Evolutionary conservation across 2,113 vertebrate species (phyloP).

Genomic region (Elgaria multicarinata): DNA sequence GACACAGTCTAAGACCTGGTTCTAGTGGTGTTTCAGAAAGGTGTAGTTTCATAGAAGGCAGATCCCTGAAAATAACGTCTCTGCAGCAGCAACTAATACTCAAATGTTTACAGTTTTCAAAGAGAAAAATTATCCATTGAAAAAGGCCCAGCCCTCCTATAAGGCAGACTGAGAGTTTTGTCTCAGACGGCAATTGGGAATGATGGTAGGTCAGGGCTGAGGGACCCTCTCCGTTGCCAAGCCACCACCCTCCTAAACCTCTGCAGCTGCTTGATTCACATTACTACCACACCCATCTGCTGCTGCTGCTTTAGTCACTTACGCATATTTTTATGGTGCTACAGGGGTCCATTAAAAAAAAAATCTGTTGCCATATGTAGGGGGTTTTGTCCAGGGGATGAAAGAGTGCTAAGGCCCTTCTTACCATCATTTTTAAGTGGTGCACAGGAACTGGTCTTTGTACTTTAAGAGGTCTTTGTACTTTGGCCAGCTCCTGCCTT

Average conservation of each 20-base stretch:
- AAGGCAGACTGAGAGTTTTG: too few relatives aligned
- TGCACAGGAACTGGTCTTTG: not conserved
- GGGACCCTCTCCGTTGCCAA: too few relatives aligned
- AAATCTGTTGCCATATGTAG: not conserved
- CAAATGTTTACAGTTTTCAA: not conserved
- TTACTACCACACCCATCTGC: too few relatives aligned
- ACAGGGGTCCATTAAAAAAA: not conserved
- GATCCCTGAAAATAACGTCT: not conserved
- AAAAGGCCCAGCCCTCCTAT: too few relatives aligned
- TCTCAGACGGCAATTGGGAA: too few relatives aligned
- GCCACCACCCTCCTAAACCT: too few relatives aligned
- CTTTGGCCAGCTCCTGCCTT: not conserved
- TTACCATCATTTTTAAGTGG: not conserved
- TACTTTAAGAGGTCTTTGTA: not conserved
- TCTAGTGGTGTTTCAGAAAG: not conserved
- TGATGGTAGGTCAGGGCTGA: too few relatives aligned
- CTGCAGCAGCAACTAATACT: not conserved
- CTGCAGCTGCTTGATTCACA: too few relatives aligned
- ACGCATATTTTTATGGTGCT: not conserved
- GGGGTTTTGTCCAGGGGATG: not conserved
- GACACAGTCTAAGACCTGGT: conserved; percentile 11
- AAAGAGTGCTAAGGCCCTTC: not conserved
- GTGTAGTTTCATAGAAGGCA: not conserved
- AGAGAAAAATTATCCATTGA: conserved; percentile 19
- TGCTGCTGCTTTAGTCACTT: too few relatives aligned